These are phyloP conservation scores for Ctenomys sociabilis DNA, from an alignment of 2,113 vertebrate species.

Conservation along the genomic window DNA sequence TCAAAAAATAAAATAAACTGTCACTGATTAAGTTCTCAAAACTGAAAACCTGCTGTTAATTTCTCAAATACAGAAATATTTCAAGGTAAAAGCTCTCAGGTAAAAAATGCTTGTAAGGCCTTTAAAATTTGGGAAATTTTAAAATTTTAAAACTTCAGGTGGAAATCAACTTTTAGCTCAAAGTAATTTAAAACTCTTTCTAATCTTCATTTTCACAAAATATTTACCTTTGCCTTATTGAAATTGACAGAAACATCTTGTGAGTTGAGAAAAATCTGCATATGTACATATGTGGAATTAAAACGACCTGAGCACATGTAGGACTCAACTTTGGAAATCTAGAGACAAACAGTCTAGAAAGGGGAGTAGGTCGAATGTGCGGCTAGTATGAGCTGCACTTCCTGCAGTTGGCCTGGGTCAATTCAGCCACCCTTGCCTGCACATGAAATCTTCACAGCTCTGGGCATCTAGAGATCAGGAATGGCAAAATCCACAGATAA, in stretches of 20 bases:
- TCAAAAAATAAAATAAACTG: neutral
- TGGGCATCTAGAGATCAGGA: neutral
- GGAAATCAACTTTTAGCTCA: neutral
- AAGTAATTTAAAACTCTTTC: conserved; percentile 43
- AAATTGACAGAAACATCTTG: conserved; percentile 16
- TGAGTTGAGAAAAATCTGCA: neutral
- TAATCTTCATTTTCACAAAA: conserved; percentile 39
- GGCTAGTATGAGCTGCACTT: neutral
- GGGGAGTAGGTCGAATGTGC: neutral
- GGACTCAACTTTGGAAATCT: neutral
- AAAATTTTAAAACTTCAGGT: too few relatives aligned
- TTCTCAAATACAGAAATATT: neutral
- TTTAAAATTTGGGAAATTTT: neutral
- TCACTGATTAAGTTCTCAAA: conserved; percentile 30
- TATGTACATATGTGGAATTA: neutral
- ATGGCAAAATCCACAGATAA: neutral
- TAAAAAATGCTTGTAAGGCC: neutral
- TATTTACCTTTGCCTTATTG: neutral
- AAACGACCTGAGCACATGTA: neutral
- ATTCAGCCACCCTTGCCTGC: neutral
- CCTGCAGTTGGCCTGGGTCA: neutral
- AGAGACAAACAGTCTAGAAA: neutral
- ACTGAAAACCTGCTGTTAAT: neutral
- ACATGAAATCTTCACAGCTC: neutral
- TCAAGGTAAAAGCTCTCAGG: conserved; percentile 12